A percentile compares a stretch with the other conserved stretches of the same genome.
Conservation (phyloP, 1,140 invertebrate genomes). For the Drosophila littoralis region DNA sequence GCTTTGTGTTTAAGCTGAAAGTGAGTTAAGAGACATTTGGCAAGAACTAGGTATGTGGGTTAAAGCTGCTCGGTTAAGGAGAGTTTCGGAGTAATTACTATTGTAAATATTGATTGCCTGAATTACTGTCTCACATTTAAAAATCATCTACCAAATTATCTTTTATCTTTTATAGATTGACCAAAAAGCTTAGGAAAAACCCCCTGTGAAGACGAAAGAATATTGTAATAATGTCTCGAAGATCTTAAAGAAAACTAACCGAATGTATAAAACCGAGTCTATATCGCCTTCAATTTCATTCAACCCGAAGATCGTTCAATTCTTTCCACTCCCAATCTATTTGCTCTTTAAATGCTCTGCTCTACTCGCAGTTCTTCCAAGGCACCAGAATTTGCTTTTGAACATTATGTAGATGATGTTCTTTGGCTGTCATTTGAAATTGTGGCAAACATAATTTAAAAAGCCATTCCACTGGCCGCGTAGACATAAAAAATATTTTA, state of each 20-base stretch:
- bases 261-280: neutral
- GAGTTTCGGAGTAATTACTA: too few relatives aligned
- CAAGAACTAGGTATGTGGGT: neutral
- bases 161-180: too few relatives aligned
- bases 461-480: constrained; percentile 50
- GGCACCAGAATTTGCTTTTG: constrained; percentile 39
- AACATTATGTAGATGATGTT: constrained; percentile 48
- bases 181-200: too few relatives aligned
- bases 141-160: too few relatives aligned
- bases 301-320: neutral
- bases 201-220: too few relatives aligned
- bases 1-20: neutral
- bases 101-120: too few relatives aligned
- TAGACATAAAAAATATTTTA: constrained; percentile 73
- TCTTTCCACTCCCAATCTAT: neutral
- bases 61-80: neutral
- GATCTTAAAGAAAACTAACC: neutral
- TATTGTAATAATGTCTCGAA: neutral
- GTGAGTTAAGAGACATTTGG: neutral
- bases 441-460: constrained; percentile 62
- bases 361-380: constrained; percentile 9
- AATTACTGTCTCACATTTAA: too few relatives aligned
- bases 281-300: neutral
- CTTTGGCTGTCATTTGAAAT: constrained; percentile 45
- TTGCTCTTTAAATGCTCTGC: neutral